Base-by-base conservation (phyloP, 2,888 invertebrate genomes). In the Yponomeuta plumbellus region DNA sequence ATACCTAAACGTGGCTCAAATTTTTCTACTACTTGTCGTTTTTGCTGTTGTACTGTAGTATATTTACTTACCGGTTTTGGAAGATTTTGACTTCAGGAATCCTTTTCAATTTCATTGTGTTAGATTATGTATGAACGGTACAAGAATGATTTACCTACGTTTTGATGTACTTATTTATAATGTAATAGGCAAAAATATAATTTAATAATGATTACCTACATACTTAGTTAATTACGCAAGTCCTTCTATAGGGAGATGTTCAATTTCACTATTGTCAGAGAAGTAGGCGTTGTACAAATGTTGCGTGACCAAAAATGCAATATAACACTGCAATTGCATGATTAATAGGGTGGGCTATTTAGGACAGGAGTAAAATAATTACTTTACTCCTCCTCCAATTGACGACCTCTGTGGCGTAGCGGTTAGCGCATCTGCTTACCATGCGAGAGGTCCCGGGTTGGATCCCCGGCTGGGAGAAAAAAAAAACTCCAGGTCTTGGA, bases 1-100 rank as follows among this genome's bases (percentile, higher is more conserved):
- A 76, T 78, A 34, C 34, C 5, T 5, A 77, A 52, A 75, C 74
- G 74, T 81, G 82, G 83, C 85, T 86, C 83, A 84, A 85, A 81
- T 78, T 80, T 76, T 79, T 74, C 64, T 73, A 75, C 71, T 73
- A 67, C 69, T 67, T 70, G 70, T 73, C 34, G 34, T 75, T 70
- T 73, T 71, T 69, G 40, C 23, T 40, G 34, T 44, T 58, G 21
- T 58, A 11, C 58, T 21, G 21, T 58, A 58, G n/a, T 58, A 58
- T 58, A 21, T 58, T 58, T 34, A 34, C 34, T 2, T 34, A 34
- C 34, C 44, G 44, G 44, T 52, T 52, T 52, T 52, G 4, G 1
- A 1, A 52, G 17, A 2, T 4, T 52, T 52, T 52, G 8, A 13
- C 17, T 13, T 52, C 5, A 10, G 34, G 34, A 34, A 34, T 34